phyloP scores from a whole-genome alignment of 1,140 invertebrate species.

The Drosophila quadrilineata region DNA sequence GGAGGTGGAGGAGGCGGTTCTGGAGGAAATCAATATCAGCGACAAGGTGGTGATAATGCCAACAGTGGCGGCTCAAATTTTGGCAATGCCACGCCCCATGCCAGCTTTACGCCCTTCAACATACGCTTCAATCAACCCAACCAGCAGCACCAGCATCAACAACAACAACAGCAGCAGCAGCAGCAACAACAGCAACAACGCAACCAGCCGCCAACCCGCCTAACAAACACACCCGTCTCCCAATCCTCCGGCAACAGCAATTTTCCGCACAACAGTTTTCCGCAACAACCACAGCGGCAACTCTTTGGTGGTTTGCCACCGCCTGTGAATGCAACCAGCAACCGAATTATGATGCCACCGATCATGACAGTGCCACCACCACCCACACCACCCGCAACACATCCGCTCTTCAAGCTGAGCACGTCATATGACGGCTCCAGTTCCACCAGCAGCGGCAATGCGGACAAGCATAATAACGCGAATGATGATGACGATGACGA shows the following conservation, averaged over 20 bases:
- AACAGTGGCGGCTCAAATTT: slow-evolving; percentile 22
- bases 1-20: slow-evolving; percentile 71
- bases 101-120: slow-evolving; percentile 65
- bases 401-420: slow-evolving; percentile 64
- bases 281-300: slow-evolving; percentile 33
- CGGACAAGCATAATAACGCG: slow-evolving; percentile 55
- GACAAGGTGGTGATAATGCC: slow-evolving; percentile 17
- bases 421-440: background rate
- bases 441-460: too few relatives aligned
- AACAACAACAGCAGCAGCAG: slow-evolving; percentile 70
- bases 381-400: slow-evolving; percentile 70
- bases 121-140: slow-evolving; percentile 65
- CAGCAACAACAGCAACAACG: slow-evolving; percentile 72
- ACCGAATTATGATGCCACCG: slow-evolving; percentile 41
- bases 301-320: slow-evolving; percentile 43
- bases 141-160: slow-evolving; percentile 80
- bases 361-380: slow-evolving; percentile 63
- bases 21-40: slow-evolving; percentile 46
- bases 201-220: slow-evolving; percentile 30
- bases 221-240: slow-evolving; percentile 2
- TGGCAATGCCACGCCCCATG: slow-evolving; percentile 29
- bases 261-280: slow-evolving; percentile 30
- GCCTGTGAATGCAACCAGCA: slow-evolving; percentile 18
- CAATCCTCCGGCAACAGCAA: background rate
- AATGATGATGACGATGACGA: slow-evolving; percentile 83